Evolutionary conservation across 2,888 invertebrate genomes (phyloP), one percentile per base, ranked within the genome.

Genomic region (Campoplex capitator): DNA sequence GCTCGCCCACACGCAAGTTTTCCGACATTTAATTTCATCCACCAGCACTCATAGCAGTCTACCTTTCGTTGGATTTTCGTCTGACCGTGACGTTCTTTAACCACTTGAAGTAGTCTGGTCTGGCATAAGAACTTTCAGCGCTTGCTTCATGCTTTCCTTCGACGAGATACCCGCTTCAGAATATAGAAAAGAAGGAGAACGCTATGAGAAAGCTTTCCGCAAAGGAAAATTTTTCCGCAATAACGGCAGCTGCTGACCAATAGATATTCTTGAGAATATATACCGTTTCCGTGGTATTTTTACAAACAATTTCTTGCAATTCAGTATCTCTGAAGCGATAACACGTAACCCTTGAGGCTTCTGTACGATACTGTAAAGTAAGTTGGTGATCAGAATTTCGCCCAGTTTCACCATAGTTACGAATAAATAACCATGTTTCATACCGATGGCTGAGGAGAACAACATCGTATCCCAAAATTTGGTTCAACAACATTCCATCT

Each of bases 61-160:
- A 48, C 70, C 38, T 18, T 73, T 70, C n/a, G 28, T 13, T 62
- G 74, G 58, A 74, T 84, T 84, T 65, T 71, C 78, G 78, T 82
- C 87, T 82, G 87, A 84, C 87, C 84, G 48, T 65, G 82, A 38
- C 81, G 82, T 78, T 78, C 54, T 82, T 84, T 73, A 82, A 87
- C 84, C 54, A 87, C 87, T 87, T 82, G 84, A 70, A 73, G 74
- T 23, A 48, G 84, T 32, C 62, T 62, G 38, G 35, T 58, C 73
- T 58, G 35, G 68, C 56, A 62, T 68, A 54, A 32, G 54, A 86
- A 83, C 78, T 86, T 86, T 76, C 67, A 75, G 45, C 74, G 23
- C 35, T 84, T 58, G 18, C 68, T 67, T 78, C 78, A 48, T 80
- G 83, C 71, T 38, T 38, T 45, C 45, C 18, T 48, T 48, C 35